phyloP scores from a whole-genome alignment of 1,140 invertebrate species.

The Tribolium castaneum region DNA sequence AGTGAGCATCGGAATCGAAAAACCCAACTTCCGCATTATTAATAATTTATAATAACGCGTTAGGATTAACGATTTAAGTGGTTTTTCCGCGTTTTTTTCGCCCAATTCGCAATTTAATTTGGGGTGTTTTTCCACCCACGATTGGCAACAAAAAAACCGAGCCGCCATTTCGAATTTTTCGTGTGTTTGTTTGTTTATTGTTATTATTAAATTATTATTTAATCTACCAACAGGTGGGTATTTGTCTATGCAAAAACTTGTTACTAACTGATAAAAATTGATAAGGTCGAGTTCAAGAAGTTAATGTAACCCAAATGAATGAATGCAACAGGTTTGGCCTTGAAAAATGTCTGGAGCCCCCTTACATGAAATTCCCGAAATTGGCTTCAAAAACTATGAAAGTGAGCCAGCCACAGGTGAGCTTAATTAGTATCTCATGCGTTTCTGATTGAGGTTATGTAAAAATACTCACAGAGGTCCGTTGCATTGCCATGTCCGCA shows the following conservation, averaged over 20 bases:
- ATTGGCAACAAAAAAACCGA: background rate
- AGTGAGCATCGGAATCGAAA: background rate
- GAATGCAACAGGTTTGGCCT: constrained; percentile 8
- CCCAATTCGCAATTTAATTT: background rate
- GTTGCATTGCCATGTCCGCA: background rate
- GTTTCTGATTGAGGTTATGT: background rate
- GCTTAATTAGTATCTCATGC: background rate
- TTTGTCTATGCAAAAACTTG: background rate
- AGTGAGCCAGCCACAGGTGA: background rate
- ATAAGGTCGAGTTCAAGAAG: constrained; percentile 28
- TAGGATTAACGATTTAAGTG: background rate
- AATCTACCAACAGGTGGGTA: background rate
- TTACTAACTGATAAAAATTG: constrained; percentile 6
- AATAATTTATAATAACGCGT: too few species aligned
- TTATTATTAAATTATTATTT: background rate
- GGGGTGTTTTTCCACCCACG: background rate
- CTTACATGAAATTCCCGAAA: background rate
- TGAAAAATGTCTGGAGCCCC: background rate
- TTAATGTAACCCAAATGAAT: background rate
- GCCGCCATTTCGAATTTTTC: background rate
- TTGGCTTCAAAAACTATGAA: background rate
- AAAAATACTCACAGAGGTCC: constrained; percentile 4
- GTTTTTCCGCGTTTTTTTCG: background rate
- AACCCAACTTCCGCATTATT: background rate
- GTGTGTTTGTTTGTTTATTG: background rate